Evolutionary conservation across 1,140 invertebrate genomes (phyloP).

Genomic region (Callitettix versicolor): DNA sequence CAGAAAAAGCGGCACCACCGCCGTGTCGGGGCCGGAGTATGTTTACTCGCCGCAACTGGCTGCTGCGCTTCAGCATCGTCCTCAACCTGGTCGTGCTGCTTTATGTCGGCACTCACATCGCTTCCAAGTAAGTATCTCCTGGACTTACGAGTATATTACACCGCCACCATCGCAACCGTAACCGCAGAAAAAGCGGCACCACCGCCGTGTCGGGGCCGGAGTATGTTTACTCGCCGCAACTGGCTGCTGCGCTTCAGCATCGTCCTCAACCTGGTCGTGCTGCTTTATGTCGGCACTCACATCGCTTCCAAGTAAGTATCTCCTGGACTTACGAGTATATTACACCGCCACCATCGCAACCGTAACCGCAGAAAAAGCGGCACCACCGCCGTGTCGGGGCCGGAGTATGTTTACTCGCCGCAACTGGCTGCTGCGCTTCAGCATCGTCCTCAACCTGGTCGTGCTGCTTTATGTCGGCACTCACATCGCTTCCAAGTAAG

Average conservation of each 20-base stretch:
- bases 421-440: constrained; percentile 59
- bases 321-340: no score
- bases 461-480: constrained; percentile 55
- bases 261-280: constrained; percentile 55
- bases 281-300: constrained; percentile 52
- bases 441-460: constrained; percentile 58
- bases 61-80: constrained; percentile 59
- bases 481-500: constrained; percentile 34
- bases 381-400: neutral
- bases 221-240: constrained; percentile 39
- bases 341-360: no score
- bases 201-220: neutral
- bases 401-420: constrained; percentile 32
- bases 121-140: constrained; percentile 27
- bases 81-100: constrained; percentile 57
- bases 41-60: constrained; percentile 46
- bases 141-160: no score
- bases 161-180: no score
- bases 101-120: constrained; percentile 48
- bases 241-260: constrained; percentile 61
- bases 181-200: no score
- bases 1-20: no score
- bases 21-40: constrained; percentile 3
- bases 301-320: constrained; percentile 30
- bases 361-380: no score